Percentiles rank a stretch among this genome's conserved stretches.
phyloP scores from a whole-genome alignment of 2,113 vertebrate genomes.

The Tragelaphus imberbis region DNA sequence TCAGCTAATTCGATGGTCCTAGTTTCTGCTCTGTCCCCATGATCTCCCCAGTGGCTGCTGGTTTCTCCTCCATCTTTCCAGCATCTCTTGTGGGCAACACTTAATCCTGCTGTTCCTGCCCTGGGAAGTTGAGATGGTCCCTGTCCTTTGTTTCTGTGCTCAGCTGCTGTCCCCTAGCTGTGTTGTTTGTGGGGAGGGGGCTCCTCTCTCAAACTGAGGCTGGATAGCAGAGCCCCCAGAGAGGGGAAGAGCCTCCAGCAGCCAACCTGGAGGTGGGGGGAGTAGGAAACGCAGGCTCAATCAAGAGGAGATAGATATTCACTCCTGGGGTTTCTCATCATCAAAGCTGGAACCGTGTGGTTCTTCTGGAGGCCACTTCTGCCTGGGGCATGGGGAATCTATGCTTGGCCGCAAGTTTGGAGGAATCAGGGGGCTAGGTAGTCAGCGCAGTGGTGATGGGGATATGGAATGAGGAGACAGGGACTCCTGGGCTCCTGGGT shows the following conservation, averaged over 20 bases:
- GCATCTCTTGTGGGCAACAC: neutral
- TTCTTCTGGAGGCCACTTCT: neutral
- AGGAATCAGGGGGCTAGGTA: constrained; percentile 51
- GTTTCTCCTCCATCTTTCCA: neutral
- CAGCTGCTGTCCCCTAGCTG: neutral
- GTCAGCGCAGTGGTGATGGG: constrained; percentile 87
- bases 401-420: neutral
- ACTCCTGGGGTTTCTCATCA: neutral
- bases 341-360: neutral
- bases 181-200: neutral
- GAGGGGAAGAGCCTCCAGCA: neutral
- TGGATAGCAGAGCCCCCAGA: neutral
- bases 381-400: neutral
- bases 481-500: neutral
- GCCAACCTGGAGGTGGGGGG: neutral
- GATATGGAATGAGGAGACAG: accelerated
- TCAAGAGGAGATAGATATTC: neutral
- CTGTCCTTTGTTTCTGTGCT: neutral
- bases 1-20: neutral
- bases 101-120: neutral
- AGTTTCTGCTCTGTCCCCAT: neutral
- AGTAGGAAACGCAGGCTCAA: neutral
- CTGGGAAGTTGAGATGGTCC: neutral
- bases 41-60: accelerated
- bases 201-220: neutral